A percentile compares a stretch with the other conserved stretches of the same genome.
Evolutionary conservation across 2,113 vertebrate genomes (phyloP).

Genomic region (Leucopsar rothschildi): DNA sequence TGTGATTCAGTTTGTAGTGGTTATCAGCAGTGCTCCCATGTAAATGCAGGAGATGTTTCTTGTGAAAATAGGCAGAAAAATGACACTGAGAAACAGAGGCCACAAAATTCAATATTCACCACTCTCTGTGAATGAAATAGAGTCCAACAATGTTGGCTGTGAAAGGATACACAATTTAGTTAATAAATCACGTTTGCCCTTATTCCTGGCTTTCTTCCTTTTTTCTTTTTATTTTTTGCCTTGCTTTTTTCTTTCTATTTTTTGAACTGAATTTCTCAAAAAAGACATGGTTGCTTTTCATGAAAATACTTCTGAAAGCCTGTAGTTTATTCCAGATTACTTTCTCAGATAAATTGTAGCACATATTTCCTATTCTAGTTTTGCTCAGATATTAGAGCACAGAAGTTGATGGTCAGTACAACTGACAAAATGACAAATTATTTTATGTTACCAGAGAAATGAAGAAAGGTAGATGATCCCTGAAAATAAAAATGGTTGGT

Average conservation of each 20-base stretch:
- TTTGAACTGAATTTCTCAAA: background rate
- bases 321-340: background rate
- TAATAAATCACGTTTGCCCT: background rate
- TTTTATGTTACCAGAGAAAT: background rate
- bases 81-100: background rate
- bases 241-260: background rate
- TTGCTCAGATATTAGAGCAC: background rate
- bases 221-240: too few relatives aligned
- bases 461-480: background rate
- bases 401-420: background rate
- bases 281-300: background rate
- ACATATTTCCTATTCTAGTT: background rate
- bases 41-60: slow-evolving; percentile 42
- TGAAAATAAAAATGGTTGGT: background rate
- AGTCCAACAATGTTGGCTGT: background rate
- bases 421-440: background rate
- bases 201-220: background rate
- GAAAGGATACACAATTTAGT: background rate
- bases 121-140: background rate
- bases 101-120: slow-evolving; percentile 17
- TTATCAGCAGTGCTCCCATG: background rate
- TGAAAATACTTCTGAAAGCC: background rate
- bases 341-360: background rate
- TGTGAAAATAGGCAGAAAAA: slow-evolving; percentile 12
- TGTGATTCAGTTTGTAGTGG: slow-evolving; percentile 21